A percentile compares a stretch with the other conserved stretches of the same genome.
phyloP scores from a whole-genome alignment of 2,113 vertebrate genomes.

The Myotis yumanensis region DNA sequence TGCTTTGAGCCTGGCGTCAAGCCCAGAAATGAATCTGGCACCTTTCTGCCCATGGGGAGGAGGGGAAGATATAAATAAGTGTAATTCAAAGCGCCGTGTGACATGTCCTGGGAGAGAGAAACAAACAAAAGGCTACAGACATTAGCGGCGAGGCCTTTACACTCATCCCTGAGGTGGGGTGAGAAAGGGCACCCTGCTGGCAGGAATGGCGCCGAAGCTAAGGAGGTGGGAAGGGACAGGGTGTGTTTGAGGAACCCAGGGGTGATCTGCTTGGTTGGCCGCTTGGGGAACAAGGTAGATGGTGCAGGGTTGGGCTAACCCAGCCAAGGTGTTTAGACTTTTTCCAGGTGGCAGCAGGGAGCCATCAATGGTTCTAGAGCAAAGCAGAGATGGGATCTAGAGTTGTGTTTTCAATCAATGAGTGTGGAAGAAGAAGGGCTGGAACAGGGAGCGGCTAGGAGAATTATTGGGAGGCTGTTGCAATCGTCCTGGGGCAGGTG shows the following conservation, averaged over 20 bases:
- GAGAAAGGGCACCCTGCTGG: background rate
- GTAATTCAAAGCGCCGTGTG: background rate
- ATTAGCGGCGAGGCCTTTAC: background rate
- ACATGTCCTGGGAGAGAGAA: constrained; percentile 17
- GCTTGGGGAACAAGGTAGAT: accelerated
- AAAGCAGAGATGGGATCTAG: background rate
- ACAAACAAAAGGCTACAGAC: constrained; percentile 6
- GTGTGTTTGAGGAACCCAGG: background rate
- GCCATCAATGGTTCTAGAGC: background rate
- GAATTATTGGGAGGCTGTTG: accelerated
- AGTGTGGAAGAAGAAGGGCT: background rate
- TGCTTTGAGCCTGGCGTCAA: background rate
- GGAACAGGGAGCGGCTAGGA: background rate
- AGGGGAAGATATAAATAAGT: constrained; percentile 40
- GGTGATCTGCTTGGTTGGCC: background rate
- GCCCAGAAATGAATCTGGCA: constrained; percentile 35
- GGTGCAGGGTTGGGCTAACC: background rate
- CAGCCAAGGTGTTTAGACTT: background rate
- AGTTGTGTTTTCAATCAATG: background rate
- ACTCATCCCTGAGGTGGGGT: background rate
- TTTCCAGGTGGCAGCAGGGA: background rate
- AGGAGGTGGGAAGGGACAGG: background rate
- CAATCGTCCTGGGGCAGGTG: background rate
- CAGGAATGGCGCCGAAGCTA: accelerated
- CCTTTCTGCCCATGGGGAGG: background rate